Conservation (phyloP, 2,888 invertebrate genomes). For the Protodeltote pygarga region DNA sequence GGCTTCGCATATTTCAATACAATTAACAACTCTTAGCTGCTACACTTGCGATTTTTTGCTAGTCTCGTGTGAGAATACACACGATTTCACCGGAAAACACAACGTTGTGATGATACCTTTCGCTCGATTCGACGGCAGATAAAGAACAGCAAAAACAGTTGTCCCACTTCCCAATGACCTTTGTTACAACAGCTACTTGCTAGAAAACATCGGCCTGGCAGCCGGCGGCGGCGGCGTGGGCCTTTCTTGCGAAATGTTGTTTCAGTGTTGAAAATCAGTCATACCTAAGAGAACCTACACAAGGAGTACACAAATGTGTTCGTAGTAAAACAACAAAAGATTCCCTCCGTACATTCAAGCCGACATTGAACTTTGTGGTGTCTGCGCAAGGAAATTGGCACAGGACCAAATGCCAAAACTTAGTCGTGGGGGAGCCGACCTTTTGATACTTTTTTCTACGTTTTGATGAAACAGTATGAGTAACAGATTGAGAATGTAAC, state of each 20-base stretch:
- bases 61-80: constrained; percentile 75
- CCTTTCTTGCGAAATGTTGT: constrained; percentile 37
- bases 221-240: constrained; percentile 24
- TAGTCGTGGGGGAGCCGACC: constrained; percentile 40
- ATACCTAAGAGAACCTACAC: constrained; percentile 19
- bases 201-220: constrained; percentile 58
- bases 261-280: constrained; percentile 39
- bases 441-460: constrained; percentile 17
- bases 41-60: constrained; percentile 70
- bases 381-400: constrained; percentile 74
- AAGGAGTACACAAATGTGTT: constrained; percentile 26
- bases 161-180: constrained; percentile 83
- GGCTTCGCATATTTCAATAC: constrained; percentile 72
- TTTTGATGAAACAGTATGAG: constrained; percentile 16
- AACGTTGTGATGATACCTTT: constrained; percentile 78
- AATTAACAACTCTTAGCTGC: constrained; percentile 69
- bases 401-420: constrained; percentile 66
- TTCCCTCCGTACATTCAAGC: constrained; percentile 45
- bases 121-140: constrained; percentile 80
- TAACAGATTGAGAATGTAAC: neutral
- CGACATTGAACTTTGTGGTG: constrained; percentile 77
- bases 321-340: constrained; percentile 44
- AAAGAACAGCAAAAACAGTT: constrained; percentile 76
- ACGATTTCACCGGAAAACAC: constrained; percentile 82
- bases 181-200: constrained; percentile 70